phyloP scores from a whole-genome alignment of 1,140 invertebrate species.

The Orius insidiosus region DNA sequence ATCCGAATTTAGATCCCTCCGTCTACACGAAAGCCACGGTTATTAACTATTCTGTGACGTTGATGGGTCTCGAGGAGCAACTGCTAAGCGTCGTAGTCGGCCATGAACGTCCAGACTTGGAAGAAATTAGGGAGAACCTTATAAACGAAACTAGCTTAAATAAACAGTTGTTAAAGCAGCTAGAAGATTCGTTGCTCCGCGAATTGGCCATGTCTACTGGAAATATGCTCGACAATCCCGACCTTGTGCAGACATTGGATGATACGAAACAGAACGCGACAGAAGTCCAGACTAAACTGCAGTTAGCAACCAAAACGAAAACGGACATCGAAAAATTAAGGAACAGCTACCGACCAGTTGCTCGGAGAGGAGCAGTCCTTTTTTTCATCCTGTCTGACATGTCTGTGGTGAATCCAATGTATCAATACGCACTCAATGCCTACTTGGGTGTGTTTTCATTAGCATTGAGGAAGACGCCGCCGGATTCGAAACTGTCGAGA shows the following conservation, averaged over 20 bases:
- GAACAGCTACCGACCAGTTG: constrained; percentile 64
- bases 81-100: constrained; percentile 70
- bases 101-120: constrained; percentile 64
- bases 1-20: constrained; percentile 67
- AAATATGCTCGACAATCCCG: constrained; percentile 80
- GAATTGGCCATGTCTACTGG: constrained; percentile 68
- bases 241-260: constrained; percentile 69
- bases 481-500: constrained; percentile 48
- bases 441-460: constrained; percentile 64
- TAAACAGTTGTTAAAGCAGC: constrained; percentile 57
- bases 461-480: constrained; percentile 59
- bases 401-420: constrained; percentile 72
- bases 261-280: constrained; percentile 69
- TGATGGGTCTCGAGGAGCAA: constrained; percentile 74
- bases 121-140: constrained; percentile 65
- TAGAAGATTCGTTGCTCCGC: constrained; percentile 65
- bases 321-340: constrained; percentile 61
- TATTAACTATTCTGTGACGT: constrained; percentile 80
- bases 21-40: constrained; percentile 71
- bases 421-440: constrained; percentile 70
- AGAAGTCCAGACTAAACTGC: constrained; percentile 58
- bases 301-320: constrained; percentile 50
- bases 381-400: constrained; percentile 80
- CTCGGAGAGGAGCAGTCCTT: constrained; percentile 65
- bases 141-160: constrained; percentile 73